phyloP scores from a whole-genome alignment of 2,113 vertebrate genomes.

The Perccottus glenii region DNA sequence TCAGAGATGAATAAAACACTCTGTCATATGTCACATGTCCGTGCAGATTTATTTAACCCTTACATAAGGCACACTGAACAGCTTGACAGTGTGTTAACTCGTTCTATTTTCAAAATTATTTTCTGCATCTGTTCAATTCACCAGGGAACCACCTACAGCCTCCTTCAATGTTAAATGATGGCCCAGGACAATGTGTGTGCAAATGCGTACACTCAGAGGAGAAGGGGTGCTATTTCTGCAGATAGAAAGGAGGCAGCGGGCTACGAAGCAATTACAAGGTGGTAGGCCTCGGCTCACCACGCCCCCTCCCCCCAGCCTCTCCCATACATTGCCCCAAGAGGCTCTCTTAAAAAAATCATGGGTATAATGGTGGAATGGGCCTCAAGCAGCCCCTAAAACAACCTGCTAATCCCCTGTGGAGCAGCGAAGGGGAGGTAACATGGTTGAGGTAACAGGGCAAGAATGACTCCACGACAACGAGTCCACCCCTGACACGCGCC shows the following conservation, averaged over 20 bases:
- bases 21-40: conserved; percentile 50
- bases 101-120: conserved; percentile 19
- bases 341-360: conserved; percentile 67
- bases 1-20: conserved; percentile 31
- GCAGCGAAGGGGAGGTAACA: background rate
- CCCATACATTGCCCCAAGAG: conserved; percentile 42
- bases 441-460: conserved; percentile 50
- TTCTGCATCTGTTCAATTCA: conserved; percentile 49
- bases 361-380: conserved; percentile 76
- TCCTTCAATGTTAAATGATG: conserved; percentile 33
- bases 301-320: conserved; percentile 32
- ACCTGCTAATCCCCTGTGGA: conserved; percentile 80
- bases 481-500: conserved; percentile 70
- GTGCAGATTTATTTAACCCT: conserved; percentile 59
- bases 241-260: conserved; percentile 53
- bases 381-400: conserved; percentile 66
- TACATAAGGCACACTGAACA: conserved; percentile 10
- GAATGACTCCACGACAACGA: conserved; percentile 58
- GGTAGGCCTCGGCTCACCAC: conserved; percentile 56
- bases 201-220: conserved; percentile 16
- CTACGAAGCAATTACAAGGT: conserved; percentile 75
- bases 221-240: conserved; percentile 52
- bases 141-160: conserved; percentile 38
- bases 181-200: conserved; percentile 21
- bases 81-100: conserved; percentile 22